Conservation (phyloP, 2,113 vertebrate genomes). For the Lutjanus erythropterus region DNA sequence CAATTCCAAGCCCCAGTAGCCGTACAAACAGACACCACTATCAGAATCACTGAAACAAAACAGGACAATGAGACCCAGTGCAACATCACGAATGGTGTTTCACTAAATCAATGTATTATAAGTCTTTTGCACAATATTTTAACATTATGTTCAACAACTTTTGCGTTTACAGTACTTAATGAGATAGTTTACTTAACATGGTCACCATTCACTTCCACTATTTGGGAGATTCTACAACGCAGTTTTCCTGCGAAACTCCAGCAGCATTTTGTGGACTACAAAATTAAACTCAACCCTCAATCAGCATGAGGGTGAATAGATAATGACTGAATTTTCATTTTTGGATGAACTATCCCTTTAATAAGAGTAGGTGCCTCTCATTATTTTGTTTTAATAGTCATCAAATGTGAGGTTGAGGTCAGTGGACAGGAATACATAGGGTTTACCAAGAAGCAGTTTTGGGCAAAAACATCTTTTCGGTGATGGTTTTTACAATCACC, state of each 20-base stretch:
- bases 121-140: background rate
- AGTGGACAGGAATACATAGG: background rate
- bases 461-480: background rate
- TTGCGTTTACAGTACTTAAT: background rate
- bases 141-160: background rate
- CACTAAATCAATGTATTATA: background rate
- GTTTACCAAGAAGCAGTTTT: background rate
- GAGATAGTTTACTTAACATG: no score
- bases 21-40: slow-evolving; percentile 98
- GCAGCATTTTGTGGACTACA: no score
- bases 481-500: background rate
- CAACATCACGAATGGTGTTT: background rate
- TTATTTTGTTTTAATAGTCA: background rate
- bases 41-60: slow-evolving; percentile 92
- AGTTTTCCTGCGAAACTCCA: no score
- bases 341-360: no score
- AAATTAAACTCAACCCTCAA: no score
- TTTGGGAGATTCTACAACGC: no score
- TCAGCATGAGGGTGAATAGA: no score
- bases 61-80: background rate
- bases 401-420: background rate
- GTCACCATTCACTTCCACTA: no score
- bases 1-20: slow-evolving; percentile 99
- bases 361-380: background rate
- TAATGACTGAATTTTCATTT: no score